Percentiles rank a stretch among this genome's conserved stretches.
Evolutionary conservation across 2,888 invertebrate genomes (phyloP).

Genomic region (Coremacera marginata): DNA sequence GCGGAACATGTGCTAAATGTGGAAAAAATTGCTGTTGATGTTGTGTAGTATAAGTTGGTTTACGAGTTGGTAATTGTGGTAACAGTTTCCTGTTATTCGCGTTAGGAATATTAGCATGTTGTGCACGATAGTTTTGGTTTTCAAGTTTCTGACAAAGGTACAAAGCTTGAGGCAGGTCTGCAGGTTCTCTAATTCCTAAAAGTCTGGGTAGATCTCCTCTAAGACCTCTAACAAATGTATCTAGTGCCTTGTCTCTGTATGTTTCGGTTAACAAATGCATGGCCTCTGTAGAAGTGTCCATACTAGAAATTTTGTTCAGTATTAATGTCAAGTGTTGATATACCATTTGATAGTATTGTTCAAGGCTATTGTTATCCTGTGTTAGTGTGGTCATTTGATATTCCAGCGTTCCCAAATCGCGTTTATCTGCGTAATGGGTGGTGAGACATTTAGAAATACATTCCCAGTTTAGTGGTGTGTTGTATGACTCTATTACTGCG

Average conservation of each 20-base stretch:
- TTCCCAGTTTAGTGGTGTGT: neutral
- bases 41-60: too few relatives aligned
- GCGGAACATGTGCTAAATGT: too few relatives aligned
- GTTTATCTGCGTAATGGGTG: neutral
- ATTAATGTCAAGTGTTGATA: slow-evolving; percentile 36
- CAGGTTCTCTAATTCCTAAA: slow-evolving; percentile 4
- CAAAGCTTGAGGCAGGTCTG: slow-evolving; percentile 8
- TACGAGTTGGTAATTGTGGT: too few relatives aligned
- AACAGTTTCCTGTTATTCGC: neutral
- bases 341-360: slow-evolving; percentile 9
- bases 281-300: slow-evolving; percentile 12
- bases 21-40: too few relatives aligned
- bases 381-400: neutral
- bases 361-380: slow-evolving; percentile 16
- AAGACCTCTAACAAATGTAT: neutral
- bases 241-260: neutral
- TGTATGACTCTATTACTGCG: neutral
- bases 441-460: neutral
- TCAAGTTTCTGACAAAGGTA: slow-evolving; percentile 3
- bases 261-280: neutral
- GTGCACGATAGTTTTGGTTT: slow-evolving; percentile 10
- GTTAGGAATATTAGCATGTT: neutral
- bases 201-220: neutral
- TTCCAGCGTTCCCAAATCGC: neutral
- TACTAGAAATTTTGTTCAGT: slow-evolving; percentile 9